These are phyloP conservation scores for Gadus macrocephalus DNA, from an alignment of 2,113 vertebrate genomes.

Conservation along the genomic window DNA sequence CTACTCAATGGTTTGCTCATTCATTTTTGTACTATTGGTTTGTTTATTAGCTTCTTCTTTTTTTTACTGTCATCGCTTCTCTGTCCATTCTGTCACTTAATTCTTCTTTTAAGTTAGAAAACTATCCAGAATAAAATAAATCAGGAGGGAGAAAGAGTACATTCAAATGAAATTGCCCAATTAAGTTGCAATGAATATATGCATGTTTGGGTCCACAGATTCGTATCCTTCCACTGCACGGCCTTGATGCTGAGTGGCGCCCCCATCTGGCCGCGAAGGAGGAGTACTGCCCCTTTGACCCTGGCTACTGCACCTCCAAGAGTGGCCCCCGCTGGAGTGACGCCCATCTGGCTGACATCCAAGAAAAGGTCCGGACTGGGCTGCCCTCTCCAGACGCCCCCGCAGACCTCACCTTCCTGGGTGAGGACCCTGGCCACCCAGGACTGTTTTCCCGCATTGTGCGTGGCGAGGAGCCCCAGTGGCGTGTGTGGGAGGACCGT, in stretches of 20 bases:
- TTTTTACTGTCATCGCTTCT: too few species aligned
- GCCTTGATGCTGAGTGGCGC: constrained; percentile 63
- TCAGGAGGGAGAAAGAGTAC: too few species aligned
- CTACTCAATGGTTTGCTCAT: neutral
- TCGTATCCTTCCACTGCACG: constrained; percentile 67
- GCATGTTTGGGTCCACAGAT: constrained; percentile 34
- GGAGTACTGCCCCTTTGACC: constrained; percentile 58
- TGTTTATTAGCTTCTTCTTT: neutral
- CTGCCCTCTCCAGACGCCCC: constrained; percentile 44
- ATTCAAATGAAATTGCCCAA: too few species aligned
- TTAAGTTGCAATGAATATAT: neutral
- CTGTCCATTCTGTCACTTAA: too few species aligned
- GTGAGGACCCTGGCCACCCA: constrained; percentile 47
- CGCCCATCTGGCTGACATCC: constrained; percentile 49
- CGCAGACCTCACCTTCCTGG: constrained; percentile 53
- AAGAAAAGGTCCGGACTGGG: constrained; percentile 52
- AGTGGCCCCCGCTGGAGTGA: constrained; percentile 65
- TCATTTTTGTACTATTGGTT: neutral
- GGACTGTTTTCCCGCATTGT: constrained; percentile 70
- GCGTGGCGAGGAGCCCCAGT: constrained; percentile 73
- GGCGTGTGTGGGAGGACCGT: constrained; percentile 74
- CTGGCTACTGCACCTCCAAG: constrained; percentile 70
- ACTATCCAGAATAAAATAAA: too few species aligned
- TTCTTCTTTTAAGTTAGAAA: too few species aligned
- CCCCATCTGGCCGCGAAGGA: constrained; percentile 65